A percentile compares a stretch with the other conserved stretches of the same genome.
phyloP scores from a whole-genome alignment of 2,888 invertebrate species.

The Thymelicus sylvestris region DNA sequence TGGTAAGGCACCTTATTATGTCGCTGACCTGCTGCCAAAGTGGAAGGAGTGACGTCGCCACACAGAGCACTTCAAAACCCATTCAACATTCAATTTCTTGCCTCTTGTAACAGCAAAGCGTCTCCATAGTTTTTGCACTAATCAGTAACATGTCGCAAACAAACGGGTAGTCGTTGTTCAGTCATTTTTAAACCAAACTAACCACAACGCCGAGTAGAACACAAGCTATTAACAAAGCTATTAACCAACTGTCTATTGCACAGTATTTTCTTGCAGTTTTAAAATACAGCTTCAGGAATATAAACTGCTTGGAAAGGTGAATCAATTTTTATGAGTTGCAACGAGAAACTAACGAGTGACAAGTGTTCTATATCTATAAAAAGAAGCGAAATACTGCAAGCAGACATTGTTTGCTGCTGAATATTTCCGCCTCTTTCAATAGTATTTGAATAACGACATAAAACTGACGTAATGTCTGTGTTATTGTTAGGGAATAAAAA shows the following conservation, averaged over 20 bases:
- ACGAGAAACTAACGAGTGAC: background rate
- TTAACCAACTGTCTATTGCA: constrained; percentile 23
- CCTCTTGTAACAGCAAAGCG: constrained; percentile 3
- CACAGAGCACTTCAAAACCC: constrained; percentile 6
- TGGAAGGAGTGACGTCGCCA: constrained; percentile 15
- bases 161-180: background rate
- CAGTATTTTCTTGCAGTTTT: background rate
- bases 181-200: constrained; percentile 6
- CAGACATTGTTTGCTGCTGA: background rate
- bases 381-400: constrained; percentile 6
- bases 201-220: constrained; percentile 6
- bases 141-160: constrained; percentile 9
- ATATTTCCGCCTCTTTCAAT: background rate
- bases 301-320: constrained; percentile 12
- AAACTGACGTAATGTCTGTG: background rate
- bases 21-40: constrained; percentile 26
- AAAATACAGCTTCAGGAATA: background rate
- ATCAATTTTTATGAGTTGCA: constrained; percentile 9
- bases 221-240: constrained; percentile 16
- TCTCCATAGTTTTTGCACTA: constrained; percentile 3
- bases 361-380: constrained; percentile 2
- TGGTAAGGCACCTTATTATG: too few relatives aligned
- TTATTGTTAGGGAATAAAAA: background rate
- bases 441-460: background rate
- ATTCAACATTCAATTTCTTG: constrained; percentile 17